Evolutionary conservation across 2,888 invertebrate genomes (phyloP), one percentile per base, ranked within the genome.

Genomic region (Spodoptera exigua): DNA sequence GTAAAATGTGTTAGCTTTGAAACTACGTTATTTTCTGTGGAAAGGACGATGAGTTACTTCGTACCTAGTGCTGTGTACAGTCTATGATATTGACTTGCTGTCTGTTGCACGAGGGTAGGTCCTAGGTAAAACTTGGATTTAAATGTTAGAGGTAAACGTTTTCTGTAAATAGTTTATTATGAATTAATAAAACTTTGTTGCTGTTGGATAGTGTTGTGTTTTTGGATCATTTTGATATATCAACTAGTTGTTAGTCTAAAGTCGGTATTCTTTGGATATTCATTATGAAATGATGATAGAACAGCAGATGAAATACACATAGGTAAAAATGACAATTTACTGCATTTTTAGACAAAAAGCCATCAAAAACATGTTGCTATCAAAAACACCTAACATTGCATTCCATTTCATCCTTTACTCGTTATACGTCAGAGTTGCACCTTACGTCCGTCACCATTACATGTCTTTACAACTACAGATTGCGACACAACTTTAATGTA

Each of bases 1-100:
- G 43, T 70, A 63, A 64, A 70, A 68, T 35, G 47, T 55, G 54
- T 68, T 64, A 64, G 65, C 70, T 64, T 58, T 70, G 65, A 58
- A 64, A 70, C 68, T 70, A 51, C 43, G 51, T 70, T 70, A 70
- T 47, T 64, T 68, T 54, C 53, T 37, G n/a, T 40, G 45, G 51
- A 64, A 54, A 68, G 53, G 65, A 46, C 49, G 41, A 64, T 27
- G 27, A 47, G 56, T 63, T 36, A 67, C 56, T 56, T 47, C 46
- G 34, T 12, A 47, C 45, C 14, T 43, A 36, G 51, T 17, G 21
- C 37, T 62, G 49, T 69, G 40, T 61, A 61, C 49, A 61, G 69
- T 65, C 65, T 62, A 54, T 69, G 46, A 47, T 69, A 66, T 69
- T 69, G 46, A 62, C 65, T 49, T 41, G 46, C 41, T 36, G 63